Percentiles rank a stretch among this genome's conserved stretches.
Evolutionary conservation across 2,888 invertebrate species (phyloP).

Genomic region (Noctua janthina): DNA sequence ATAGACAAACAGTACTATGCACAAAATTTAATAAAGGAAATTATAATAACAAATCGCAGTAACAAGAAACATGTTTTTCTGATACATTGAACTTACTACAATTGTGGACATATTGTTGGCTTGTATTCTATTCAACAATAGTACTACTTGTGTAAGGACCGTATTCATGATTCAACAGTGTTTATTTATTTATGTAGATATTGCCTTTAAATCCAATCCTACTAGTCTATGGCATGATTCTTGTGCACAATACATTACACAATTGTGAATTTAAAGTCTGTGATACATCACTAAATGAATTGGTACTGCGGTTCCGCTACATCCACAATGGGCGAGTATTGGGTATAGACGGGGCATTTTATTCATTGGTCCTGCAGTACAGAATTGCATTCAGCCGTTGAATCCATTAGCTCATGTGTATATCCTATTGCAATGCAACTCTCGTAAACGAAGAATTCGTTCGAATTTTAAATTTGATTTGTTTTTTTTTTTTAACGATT

Average conservation of each 20-base stretch:
- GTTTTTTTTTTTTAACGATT: constrained; percentile 7
- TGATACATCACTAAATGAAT: constrained; percentile 69
- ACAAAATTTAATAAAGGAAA: not conserved
- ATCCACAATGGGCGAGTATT: constrained; percentile 52
- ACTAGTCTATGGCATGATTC: constrained; percentile 48
- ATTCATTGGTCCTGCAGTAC: constrained; percentile 32
- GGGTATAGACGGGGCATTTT: constrained; percentile 41
- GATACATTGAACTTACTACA: not conserved
- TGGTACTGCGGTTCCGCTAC: constrained; percentile 72
- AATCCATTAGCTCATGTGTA: not conserved
- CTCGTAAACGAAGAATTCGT: not conserved
- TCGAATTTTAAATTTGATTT: not conserved
- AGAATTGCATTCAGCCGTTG: constrained; percentile 45
- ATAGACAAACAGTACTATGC: not conserved
- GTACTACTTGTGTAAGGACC: not conserved
- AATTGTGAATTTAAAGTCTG: constrained; percentile 65
- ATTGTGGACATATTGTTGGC: not conserved
- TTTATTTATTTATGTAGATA: constrained; percentile 32
- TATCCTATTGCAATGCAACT: not conserved
- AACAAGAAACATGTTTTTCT: not conserved
- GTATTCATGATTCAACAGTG: not conserved
- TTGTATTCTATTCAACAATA: constrained; percentile 9
- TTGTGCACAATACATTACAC: constrained; percentile 62
- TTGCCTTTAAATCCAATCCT: constrained; percentile 51
- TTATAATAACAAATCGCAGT: not conserved